Conservation (phyloP, 2,797 vertebrate genomes). For the Prionace glauca region DNA sequence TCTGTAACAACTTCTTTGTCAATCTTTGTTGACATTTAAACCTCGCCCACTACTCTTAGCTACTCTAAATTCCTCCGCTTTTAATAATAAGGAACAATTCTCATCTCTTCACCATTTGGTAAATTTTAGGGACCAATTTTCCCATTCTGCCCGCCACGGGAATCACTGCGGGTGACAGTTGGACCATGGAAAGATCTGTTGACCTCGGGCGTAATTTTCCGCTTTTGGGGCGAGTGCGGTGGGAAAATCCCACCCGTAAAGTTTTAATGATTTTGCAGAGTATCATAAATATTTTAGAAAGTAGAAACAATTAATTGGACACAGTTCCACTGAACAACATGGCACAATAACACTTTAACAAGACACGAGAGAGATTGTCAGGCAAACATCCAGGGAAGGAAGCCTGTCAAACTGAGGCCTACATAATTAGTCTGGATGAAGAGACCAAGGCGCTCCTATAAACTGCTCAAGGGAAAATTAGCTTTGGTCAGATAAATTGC, state of each 20-base stretch:
- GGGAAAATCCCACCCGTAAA: neutral
- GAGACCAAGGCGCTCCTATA: neutral
- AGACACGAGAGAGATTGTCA: neutral
- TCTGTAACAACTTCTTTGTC: too few relatives aligned
- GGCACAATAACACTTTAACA: neutral
- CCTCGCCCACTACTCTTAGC: too few relatives aligned
- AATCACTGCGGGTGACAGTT: too few relatives aligned
- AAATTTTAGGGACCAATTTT: neutral
- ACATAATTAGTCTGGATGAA: neutral
- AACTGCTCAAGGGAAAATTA: neutral
- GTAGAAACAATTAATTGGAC: neutral
- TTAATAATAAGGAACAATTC: neutral
- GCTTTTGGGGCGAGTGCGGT: too few relatives aligned
- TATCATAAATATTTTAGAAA: neutral
- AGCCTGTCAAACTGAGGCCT: neutral
- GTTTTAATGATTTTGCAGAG: neutral
- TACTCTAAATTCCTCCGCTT: too few relatives aligned
- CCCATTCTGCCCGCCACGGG: too few relatives aligned
- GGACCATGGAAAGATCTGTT: too few relatives aligned
- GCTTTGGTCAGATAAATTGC: neutral
- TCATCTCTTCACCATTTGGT: neutral
- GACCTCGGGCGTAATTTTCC: too few relatives aligned
- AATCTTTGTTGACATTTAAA: too few relatives aligned
- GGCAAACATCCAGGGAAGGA: neutral
- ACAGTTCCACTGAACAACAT: neutral